Base-by-base conservation (phyloP, 2,113 vertebrate species). In the Hippocampus abdominalis region DNA sequence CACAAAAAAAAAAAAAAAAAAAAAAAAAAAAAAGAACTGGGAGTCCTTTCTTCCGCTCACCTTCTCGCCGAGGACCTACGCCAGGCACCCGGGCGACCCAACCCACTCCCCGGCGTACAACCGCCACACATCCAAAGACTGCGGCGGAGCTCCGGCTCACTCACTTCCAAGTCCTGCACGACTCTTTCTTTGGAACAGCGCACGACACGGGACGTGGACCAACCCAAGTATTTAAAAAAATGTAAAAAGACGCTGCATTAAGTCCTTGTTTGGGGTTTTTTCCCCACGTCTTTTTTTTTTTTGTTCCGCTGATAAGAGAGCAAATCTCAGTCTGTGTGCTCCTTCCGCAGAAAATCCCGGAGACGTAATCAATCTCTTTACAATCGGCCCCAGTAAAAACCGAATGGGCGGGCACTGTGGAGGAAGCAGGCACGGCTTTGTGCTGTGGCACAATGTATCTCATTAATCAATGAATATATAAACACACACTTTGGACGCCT, bases 11-110 rank as follows among this genome's bases (percentile, higher is more conserved):
- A 49, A 44, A 8, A 8, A 44, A 44, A 44, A 44, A 15, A 48
- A 20, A 20, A 49, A 8, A 15, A 57, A 57, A 15, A 57, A 16
- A 25, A 60, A 32, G 21, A 57, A 27, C 12, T 1, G 21, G 15
- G 61, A 65, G 25, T 69, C 32, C 51, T 48, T 69, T 75, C 69
- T 69, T 57, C 53, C 64, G 53, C 67, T 57, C 61, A 66, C 64
- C 61, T 73, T 78, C 70, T 64, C 68, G 48, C 71, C 53, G 68
- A 74, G 81, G 64, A 76, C 70, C 79, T 81, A 66, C 65, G 71
- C 78, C 83, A 73, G 75, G 79, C 83, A 74, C 71, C 86, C 71
- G 67, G 73, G 75, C 87, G 90, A 89, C 88, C 90, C 89, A 89
- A 78, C 90, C 91, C 90, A 88, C 89, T 80, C 69, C 69, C 71